Evolutionary conservation across 2,888 invertebrate genomes (phyloP).

Genomic region (Rotaria macrura): DNA sequence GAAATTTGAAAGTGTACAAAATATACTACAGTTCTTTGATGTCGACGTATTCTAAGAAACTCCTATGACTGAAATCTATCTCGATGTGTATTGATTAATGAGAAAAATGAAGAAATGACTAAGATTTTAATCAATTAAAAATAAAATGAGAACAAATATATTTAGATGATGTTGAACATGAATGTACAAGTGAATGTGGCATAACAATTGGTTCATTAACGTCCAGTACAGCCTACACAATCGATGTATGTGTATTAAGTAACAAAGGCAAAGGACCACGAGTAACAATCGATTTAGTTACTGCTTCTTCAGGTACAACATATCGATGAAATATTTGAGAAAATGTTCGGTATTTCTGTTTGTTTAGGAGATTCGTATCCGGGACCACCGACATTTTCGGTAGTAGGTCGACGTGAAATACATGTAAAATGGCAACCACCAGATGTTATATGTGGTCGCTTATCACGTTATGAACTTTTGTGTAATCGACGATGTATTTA

Average conservation of each 20-base stretch:
- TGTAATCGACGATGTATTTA: slow-evolving; percentile 44
- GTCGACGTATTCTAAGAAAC: too few species aligned
- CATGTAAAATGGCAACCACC: slow-evolving; percentile 46
- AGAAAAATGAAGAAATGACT: too few species aligned
- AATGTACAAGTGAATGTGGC: slow-evolving; percentile 40
- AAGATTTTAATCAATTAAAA: too few species aligned
- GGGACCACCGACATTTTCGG: slow-evolving; percentile 44
- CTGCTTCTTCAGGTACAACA: slow-evolving; percentile 43
- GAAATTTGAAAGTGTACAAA: too few species aligned
- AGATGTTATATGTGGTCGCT: slow-evolving; percentile 44
- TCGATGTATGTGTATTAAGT: slow-evolving; percentile 45
- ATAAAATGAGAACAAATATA: slow-evolving; percentile 7
- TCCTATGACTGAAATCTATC: too few species aligned
- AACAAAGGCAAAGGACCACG: slow-evolving; percentile 44
- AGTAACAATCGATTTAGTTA: slow-evolving; percentile 39
- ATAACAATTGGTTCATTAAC: slow-evolving; percentile 41
- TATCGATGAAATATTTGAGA: not conserved
- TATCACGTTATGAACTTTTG: slow-evolving; percentile 45
- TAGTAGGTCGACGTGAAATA: slow-evolving; percentile 47
- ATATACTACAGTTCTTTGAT: too few species aligned
- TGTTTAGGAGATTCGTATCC: slow-evolving; percentile 46
- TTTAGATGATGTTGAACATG: slow-evolving; percentile 40
- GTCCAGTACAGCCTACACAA: slow-evolving; percentile 42
- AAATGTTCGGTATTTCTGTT: not conserved
- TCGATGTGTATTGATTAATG: too few species aligned